Percentiles rank a stretch among this genome's conserved stretches.
These are phyloP conservation scores for Lasius platythorax DNA, from an alignment of 2,888 invertebrate species.

Conservation along the genomic window DNA sequence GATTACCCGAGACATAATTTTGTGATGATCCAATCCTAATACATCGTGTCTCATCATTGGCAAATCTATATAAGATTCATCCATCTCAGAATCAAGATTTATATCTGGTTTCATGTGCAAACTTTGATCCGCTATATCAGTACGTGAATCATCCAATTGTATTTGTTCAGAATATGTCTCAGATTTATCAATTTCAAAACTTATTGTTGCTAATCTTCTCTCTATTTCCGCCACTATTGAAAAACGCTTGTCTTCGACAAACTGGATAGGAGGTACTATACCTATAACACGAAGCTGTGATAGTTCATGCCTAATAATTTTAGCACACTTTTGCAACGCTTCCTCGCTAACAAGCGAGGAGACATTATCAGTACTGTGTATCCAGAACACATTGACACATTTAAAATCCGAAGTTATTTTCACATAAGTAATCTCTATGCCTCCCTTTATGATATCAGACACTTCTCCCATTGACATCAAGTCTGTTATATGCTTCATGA, in stretches of 20 bases:
- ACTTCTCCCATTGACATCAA: constrained; percentile 91
- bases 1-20: constrained; percentile 87
- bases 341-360: constrained; percentile 80
- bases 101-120: neutral
- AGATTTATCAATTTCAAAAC: constrained; percentile 90
- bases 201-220: constrained; percentile 88
- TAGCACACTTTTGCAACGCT: constrained; percentile 88
- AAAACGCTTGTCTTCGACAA: constrained; percentile 90
- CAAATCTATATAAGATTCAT: constrained; percentile 85
- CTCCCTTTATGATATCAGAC: constrained; percentile 88
- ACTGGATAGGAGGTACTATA: constrained; percentile 91
- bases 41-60: constrained; percentile 92
- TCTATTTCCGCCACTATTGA: constrained; percentile 88
- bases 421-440: constrained; percentile 92
- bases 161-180: constrained; percentile 69
- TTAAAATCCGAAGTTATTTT: constrained; percentile 90
- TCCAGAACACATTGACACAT: constrained; percentile 91
- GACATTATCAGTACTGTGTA: constrained; percentile 76
- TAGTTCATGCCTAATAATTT: constrained; percentile 90
- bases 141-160: constrained; percentile 26
- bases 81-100: constrained; percentile 25
- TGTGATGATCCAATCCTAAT: constrained; percentile 90
- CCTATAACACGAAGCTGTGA: constrained; percentile 92
- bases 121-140: constrained; percentile 6
- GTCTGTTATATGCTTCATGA: constrained; percentile 93